Evolutionary conservation across 2,888 invertebrate genomes (phyloP).

Genomic region (Hydraecia micacea): DNA sequence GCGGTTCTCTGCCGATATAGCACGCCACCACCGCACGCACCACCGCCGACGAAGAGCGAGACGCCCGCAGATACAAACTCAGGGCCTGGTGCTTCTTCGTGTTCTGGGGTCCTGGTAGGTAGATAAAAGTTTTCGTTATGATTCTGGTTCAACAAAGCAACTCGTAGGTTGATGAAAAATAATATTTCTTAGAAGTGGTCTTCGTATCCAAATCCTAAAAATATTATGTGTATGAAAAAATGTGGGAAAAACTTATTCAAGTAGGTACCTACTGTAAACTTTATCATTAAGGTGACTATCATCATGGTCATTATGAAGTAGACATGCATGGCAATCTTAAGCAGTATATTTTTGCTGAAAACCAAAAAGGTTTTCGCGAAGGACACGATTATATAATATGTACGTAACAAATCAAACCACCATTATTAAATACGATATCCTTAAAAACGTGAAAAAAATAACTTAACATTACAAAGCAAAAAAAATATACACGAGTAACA

Average conservation of each 20-base stretch:
- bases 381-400: not conserved
- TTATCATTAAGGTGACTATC: not conserved
- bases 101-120: constrained; percentile 74
- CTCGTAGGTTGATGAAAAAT: not conserved
- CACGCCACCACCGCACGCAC: constrained; percentile 89
- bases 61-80: constrained; percentile 92
- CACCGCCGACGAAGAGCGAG: constrained; percentile 91
- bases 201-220: not conserved
- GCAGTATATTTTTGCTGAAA: not conserved
- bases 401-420: not conserved
- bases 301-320: not conserved
- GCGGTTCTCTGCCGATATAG: constrained; percentile 89
- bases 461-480: constrained; percentile 7
- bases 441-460: constrained; percentile 9
- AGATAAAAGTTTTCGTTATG: not conserved
- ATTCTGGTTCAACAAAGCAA: not conserved
- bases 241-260: not conserved
- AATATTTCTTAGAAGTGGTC: not conserved
- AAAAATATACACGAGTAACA: constrained; percentile 6
- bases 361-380: not conserved
- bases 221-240: not conserved
- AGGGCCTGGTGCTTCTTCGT: constrained; percentile 86
- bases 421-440: constrained; percentile 34
- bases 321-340: not conserved
- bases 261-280: not conserved